phyloP scores from a whole-genome alignment of 2,113 vertebrate genomes.

The Semicossyphus pulcher region DNA sequence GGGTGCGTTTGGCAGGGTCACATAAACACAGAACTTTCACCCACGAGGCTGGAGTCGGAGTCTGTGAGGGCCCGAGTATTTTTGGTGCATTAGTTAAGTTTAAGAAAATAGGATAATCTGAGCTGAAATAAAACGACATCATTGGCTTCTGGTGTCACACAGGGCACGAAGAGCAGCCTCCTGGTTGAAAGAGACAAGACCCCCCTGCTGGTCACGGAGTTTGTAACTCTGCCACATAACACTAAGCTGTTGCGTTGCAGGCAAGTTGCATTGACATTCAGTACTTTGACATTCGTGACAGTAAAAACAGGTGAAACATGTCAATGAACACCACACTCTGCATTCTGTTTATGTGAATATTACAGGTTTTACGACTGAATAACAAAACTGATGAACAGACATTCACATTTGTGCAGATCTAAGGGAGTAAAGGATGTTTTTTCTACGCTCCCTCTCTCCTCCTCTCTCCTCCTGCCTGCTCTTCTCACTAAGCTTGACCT shows the following conservation, averaged over 20 bases:
- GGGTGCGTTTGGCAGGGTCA: no score
- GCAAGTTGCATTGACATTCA: no score
- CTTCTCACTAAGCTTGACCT: conserved; percentile 53
- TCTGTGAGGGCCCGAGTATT: no score
- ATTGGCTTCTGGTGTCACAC: not conserved
- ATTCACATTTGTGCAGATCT: not conserved
- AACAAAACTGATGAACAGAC: conserved; percentile 9
- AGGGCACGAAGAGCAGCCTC: not conserved
- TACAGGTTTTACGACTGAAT: no score
- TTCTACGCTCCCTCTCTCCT: no score
- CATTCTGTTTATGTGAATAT: not conserved
- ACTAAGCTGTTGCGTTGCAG: no score
- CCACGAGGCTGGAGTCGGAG: no score
- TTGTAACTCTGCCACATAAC: not conserved
- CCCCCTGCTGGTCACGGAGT: not conserved
- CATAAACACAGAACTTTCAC: no score
- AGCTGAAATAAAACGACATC: not conserved
- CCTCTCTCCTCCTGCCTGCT: conserved; percentile 21
- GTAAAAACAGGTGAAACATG: no score
- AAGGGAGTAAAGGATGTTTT: conserved; percentile 2
- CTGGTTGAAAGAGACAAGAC: not conserved
- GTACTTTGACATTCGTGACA: no score
- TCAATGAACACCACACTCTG: not conserved
- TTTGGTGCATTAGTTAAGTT: no score
- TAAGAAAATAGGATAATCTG: not conserved